Percentiles rank a stretch among this genome's conserved stretches.
phyloP scores from a whole-genome alignment of 2,113 vertebrate genomes.

The Sorex fumeus region DNA sequence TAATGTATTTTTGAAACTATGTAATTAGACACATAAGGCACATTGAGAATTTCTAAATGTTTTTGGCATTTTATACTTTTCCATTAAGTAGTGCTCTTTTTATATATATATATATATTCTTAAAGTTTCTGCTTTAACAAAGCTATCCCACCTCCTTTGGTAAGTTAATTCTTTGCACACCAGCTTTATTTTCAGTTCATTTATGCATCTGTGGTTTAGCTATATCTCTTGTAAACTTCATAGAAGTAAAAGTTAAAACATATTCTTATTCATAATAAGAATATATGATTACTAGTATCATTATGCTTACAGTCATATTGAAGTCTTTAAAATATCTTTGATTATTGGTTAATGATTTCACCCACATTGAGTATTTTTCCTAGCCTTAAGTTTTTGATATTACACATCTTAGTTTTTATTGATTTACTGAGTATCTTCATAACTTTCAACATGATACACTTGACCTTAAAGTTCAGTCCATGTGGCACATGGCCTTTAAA shows the following conservation, averaged over 20 bases:
- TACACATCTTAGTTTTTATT: neutral
- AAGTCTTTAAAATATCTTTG: conserved; percentile 13
- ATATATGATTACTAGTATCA: neutral
- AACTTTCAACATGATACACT: neutral
- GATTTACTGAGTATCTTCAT: neutral
- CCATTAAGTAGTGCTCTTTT: neutral
- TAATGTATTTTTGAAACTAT: neutral
- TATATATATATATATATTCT: neutral
- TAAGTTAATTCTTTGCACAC: neutral
- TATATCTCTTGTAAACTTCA: neutral
- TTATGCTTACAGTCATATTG: neutral
- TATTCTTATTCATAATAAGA: neutral
- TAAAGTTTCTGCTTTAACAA: conserved; percentile 44
- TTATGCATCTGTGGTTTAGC: neutral
- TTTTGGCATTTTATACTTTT: neutral
- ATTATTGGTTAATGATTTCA: neutral
- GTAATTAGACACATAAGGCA: neutral
- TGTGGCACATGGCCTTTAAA: no score
- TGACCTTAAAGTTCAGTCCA: neutral
- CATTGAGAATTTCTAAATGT: neutral
- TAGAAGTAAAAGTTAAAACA: neutral
- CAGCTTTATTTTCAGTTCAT: neutral
- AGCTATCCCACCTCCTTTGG: neutral
- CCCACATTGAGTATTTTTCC: neutral
- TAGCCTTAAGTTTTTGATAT: neutral